phyloP scores from a whole-genome alignment of 1,140 invertebrate genomes.

The Drosophila bocki region DNA sequence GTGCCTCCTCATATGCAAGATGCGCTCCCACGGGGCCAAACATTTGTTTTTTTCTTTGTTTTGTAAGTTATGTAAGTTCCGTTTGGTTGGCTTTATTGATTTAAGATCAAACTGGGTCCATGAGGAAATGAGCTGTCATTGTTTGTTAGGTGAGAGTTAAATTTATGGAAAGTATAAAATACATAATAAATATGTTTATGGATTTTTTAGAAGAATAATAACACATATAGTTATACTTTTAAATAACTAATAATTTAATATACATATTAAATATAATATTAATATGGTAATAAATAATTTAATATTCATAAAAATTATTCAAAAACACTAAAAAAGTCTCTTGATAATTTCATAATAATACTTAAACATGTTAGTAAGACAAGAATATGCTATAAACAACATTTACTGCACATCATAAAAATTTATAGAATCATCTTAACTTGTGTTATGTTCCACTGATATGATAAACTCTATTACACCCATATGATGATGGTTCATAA shows the following conservation, averaged over 20 bases:
- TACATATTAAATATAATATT: too few relatives aligned
- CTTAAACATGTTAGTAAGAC: neutral
- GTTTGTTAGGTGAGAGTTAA: conserved; percentile 1
- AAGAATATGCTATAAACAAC: neutral
- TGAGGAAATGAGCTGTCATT: conserved; percentile 8
- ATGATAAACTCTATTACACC: conserved; percentile 23
- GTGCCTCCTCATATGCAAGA: conserved; percentile 3
- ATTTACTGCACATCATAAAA: neutral
- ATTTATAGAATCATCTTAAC: neutral
- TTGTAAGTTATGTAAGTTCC: conserved; percentile 36
- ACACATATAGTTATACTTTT: too few relatives aligned
- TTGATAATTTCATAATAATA: neutral
- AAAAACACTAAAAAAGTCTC: neutral
- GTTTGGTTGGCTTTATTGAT: conserved; percentile 22
- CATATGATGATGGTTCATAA: conserved; percentile 13
- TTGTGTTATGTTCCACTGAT: conserved; percentile 8
- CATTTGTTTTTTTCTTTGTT: conserved; percentile 31
- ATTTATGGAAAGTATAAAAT: neutral
- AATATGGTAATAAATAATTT: too few relatives aligned
- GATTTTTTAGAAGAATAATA: too few relatives aligned
- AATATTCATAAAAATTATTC: neutral
- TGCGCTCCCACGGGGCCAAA: conserved; percentile 40
- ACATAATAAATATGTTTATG: too few relatives aligned
- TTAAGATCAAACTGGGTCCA: neutral
- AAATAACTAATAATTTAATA: too few relatives aligned